Evolutionary conservation across 2,888 invertebrate genomes (phyloP), one percentile per base, ranked within the genome.

Genomic region (Embidobia sp.): DNA sequence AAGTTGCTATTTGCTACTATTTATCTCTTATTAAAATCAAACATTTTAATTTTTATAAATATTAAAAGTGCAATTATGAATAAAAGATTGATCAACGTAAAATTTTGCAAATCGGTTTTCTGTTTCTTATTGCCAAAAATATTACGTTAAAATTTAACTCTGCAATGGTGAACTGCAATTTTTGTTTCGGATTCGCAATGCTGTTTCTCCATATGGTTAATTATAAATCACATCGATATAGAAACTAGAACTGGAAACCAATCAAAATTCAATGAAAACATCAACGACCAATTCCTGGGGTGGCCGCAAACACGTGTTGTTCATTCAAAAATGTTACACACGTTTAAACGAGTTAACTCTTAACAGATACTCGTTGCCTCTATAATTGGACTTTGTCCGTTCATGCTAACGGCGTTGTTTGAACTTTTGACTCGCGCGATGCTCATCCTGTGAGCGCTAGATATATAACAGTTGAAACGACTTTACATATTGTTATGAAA

Each of bases 311-410:
- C 33, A 33, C 18, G 10, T 10, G 13, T 19, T n/a, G 4, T 27
- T 13, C 35, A 37, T 10, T 46, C 27, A 61, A 37, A 46, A 44
- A 29, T 22, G 29, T 44, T 22, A 42, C n/a, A 55, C n/a, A 40
- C 10, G 11, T 5, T 31, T 48, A 15, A 18, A 11, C 27, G 51
- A 44, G 26, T 49, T 27, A 42, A 37, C 35, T 35, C 35, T 11
- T 27, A 35, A 48, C 29, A 35, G 13, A 4, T 13, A 27, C 37
- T 31, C 11, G 29, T 57, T 35, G 48, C 57, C 26, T 49, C n/a
- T 49, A 40, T 51, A 69, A 69, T 59, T 69, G 59, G 44, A 49
- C 48, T 67, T 67, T 48, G 57, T 49, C 35, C 67, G 37, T 59
- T 49, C 27, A 59, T 16, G 48, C 57, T 48, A 29, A 57, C 57